Percentiles rank a stretch among this genome's conserved stretches.
Conservation (phyloP, 2,797 vertebrate species). For the Sternarchorhynchus goeldii region DNA sequence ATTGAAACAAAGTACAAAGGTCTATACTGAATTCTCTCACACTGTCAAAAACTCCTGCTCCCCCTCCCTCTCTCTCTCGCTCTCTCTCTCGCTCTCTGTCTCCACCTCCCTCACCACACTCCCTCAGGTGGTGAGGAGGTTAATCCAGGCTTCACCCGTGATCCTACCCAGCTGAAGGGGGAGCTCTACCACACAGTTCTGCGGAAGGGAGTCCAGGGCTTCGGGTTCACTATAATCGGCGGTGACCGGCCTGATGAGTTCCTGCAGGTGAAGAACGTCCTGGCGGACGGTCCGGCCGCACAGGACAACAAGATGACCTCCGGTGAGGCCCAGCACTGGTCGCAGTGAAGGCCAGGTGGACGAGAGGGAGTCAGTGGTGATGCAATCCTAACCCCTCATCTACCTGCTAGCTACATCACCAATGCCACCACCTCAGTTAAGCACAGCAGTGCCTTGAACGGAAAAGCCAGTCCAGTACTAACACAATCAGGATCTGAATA, state of each 20-base stretch:
- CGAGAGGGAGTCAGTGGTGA: not conserved
- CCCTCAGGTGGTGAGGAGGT: slow-evolving; percentile 45
- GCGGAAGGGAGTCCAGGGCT: slow-evolving; percentile 91
- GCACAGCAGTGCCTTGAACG: no score
- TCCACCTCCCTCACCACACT: slow-evolving; percentile 27
- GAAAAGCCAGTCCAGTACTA: no score
- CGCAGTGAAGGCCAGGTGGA: not conserved
- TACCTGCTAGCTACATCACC: not conserved
- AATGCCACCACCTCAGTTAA: not conserved
- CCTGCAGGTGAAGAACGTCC: slow-evolving; percentile 95
- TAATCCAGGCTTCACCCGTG: slow-evolving; percentile 81
- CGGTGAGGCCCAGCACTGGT: slow-evolving; percentile 71
- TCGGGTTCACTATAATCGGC: slow-evolving; percentile 98
- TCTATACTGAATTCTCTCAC: not conserved
- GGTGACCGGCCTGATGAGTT: slow-evolving; percentile 97
- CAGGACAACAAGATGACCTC: slow-evolving; percentile 94
- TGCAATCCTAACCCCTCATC: not conserved
- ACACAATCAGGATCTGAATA: no score
- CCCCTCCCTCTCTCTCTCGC: slow-evolving; percentile 1
- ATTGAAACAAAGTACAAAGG: no score
- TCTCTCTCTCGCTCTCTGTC: slow-evolving; percentile 37
- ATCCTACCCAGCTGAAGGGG: slow-evolving; percentile 90
- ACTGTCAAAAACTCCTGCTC: slow-evolving; percentile 3
- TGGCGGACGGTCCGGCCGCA: slow-evolving; percentile 91
- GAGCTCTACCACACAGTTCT: slow-evolving; percentile 84